A percentile compares a stretch with the other conserved stretches of the same genome.
Evolutionary conservation across 2,797 vertebrate species (phyloP).

Genomic region (Percopsis omiscomaycus): DNA sequence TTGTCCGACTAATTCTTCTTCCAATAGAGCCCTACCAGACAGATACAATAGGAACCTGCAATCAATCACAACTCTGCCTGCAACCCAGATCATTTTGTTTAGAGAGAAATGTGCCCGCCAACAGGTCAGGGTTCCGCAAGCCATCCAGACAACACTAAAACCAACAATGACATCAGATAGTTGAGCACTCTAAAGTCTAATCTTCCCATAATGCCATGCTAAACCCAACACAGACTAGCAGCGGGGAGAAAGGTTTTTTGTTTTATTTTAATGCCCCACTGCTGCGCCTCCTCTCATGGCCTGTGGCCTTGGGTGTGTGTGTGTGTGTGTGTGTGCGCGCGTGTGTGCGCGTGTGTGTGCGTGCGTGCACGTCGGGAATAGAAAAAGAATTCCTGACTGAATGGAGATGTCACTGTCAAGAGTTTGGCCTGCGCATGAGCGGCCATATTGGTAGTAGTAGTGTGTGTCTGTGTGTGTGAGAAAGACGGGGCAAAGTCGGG

Average conservation of each 20-base stretch:
- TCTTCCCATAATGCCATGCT: slow-evolving; percentile 76
- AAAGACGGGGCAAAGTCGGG: slow-evolving; percentile 41
- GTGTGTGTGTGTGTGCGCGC: slow-evolving; percentile 28
- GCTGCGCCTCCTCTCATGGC: slow-evolving; percentile 68
- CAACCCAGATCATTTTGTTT: slow-evolving; percentile 55
- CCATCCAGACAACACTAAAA: slow-evolving; percentile 62
- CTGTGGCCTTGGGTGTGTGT: slow-evolving; percentile 50
- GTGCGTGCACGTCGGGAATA: slow-evolving; percentile 57
- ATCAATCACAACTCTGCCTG: slow-evolving; percentile 71
- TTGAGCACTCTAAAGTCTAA: slow-evolving; percentile 69
- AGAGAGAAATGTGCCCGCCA: slow-evolving; percentile 64
- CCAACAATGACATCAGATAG: slow-evolving; percentile 79
- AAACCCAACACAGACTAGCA: slow-evolving; percentile 71
- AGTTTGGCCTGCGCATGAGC: slow-evolving; percentile 67
- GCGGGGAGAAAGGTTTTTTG: slow-evolving; percentile 60
- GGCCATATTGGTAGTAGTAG: slow-evolving; percentile 65
- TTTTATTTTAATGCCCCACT: slow-evolving; percentile 23
- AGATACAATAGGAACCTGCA: slow-evolving; percentile 75
- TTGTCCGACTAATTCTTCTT: slow-evolving; percentile 72
- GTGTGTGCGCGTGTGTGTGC: slow-evolving; percentile 25
- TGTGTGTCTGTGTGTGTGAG: slow-evolving; percentile 38
- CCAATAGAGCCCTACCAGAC: slow-evolving; percentile 71
- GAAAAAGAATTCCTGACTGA: slow-evolving; percentile 70
- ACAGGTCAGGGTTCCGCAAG: slow-evolving; percentile 64
- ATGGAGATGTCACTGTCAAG: slow-evolving; percentile 83